phyloP scores from a whole-genome alignment of 2,797 vertebrate species.

The Microctenopoma lineatum region DNA sequence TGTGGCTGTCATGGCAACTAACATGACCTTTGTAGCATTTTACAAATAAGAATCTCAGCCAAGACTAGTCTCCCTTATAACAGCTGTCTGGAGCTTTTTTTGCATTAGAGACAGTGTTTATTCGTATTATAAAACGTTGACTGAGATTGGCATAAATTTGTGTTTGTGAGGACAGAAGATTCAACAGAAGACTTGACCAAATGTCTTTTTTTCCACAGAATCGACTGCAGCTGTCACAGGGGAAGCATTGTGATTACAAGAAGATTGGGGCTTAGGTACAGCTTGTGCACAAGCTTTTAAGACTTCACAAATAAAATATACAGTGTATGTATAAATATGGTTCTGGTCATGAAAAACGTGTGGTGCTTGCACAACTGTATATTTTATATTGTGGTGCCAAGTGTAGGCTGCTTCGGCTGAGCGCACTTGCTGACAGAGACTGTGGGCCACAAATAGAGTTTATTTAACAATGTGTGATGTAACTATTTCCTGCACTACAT shows the following conservation, averaged over 20 bases:
- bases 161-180: background rate
- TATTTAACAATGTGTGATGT: conserved; percentile 38
- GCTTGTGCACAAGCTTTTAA: conserved; percentile 22
- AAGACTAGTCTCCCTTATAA: conserved; percentile 40
- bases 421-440: conserved; percentile 22
- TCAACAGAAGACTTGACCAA: background rate
- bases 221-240: conserved; percentile 1
- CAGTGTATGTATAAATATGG: conserved; percentile 33
- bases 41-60: conserved; percentile 40
- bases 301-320: conserved; percentile 27
- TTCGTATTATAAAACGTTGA: conserved; percentile 1
- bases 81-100: conserved; percentile 29
- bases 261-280: conserved; percentile 9
- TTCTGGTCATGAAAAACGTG: conserved; percentile 26
- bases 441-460: conserved; percentile 22
- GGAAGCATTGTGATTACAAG: conserved; percentile 17
- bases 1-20: conserved; percentile 70
- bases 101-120: background rate
- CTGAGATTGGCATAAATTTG: background rate
- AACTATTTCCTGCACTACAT: conserved; percentile 15
- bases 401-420: conserved; percentile 40
- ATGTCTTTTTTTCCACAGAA: conserved; percentile 30
- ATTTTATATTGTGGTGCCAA: conserved; percentile 35
- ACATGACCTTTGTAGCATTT: conserved; percentile 66
- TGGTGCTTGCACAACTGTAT: conserved; percentile 29